These are phyloP conservation scores for Semicossyphus pulcher DNA, from an alignment of 2,113 vertebrate species.

Conservation along the genomic window DNA sequence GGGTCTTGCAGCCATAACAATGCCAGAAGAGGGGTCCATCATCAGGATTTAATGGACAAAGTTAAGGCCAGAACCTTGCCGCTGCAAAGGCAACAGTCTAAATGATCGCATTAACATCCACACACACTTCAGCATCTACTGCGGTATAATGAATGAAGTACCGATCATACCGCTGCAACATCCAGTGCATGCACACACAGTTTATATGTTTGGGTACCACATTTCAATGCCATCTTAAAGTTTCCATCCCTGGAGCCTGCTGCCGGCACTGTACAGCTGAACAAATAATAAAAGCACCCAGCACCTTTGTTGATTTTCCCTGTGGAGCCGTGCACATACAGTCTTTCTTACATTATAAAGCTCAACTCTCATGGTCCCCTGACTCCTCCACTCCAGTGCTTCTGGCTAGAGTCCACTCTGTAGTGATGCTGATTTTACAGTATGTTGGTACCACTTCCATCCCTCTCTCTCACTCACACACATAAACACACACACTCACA, in stretches of 20 bases:
- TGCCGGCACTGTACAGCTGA: background rate
- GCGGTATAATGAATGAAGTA: too few relatives aligned
- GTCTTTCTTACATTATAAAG: constrained; percentile 32
- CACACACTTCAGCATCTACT: too few relatives aligned
- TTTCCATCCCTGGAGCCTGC: background rate
- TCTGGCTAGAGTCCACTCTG: constrained; percentile 17
- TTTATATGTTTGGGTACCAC: background rate
- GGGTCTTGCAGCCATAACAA: too few relatives aligned
- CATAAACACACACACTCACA: constrained; percentile 12
- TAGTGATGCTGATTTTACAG: constrained; percentile 28
- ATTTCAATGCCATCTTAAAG: background rate
- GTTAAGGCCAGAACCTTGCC: too few relatives aligned
- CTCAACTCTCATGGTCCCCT: constrained; percentile 25
- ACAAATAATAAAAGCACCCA: background rate
- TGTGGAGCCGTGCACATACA: constrained; percentile 19
- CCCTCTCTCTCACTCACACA: background rate
- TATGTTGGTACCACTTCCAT: constrained; percentile 5
- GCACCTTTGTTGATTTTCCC: constrained; percentile 32
- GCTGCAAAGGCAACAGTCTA: too few relatives aligned
- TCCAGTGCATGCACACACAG: too few relatives aligned
- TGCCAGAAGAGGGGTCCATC: too few relatives aligned
- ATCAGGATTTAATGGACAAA: too few relatives aligned
- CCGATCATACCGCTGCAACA: too few relatives aligned
- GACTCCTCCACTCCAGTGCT: constrained; percentile 26
- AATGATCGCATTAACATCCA: too few relatives aligned